Evolutionary conservation across 1,140 invertebrate genomes (phyloP), one percentile per base, ranked within the genome.

Genomic region (Drosophila orosa): DNA sequence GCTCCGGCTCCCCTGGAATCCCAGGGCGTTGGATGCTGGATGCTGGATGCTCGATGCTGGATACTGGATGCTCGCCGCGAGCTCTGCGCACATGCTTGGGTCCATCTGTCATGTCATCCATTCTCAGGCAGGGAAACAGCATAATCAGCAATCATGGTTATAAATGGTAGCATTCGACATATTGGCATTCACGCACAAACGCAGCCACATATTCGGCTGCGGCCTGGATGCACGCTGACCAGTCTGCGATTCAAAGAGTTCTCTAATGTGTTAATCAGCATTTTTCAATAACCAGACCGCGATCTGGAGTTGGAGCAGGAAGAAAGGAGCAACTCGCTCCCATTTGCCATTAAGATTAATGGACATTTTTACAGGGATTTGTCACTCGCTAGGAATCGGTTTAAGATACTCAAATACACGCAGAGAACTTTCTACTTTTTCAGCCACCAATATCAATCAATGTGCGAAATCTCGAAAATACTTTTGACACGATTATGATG

Each of bases 81-180:
- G 74, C 56, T 58, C 39, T 25, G 56, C 76, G 76, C 78, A 74
- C 65, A 81, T 84, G 80, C 78, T 63, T 77, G 79, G 74, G 71
- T 91, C 90, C 90, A 91, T 91, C 90, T 91, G 85, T 91, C 90
- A 91, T 91, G 89, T 91, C 89, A 91, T 91, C 85, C 89, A 90
- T 90, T 90, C 83, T 83, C 82, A 78, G 77, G 74, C 79, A 81
- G 82, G 77, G 86, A 90, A 90, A 86, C 87, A 83, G 87, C 87
- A 90, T 90, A 90, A 90, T 90, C 87, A 90, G 87, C 87, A 86
- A 90, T 90, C 87, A 67, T 84, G 87, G 87, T 90, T 83, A 90
- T 86, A 90, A 90, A 90, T 90, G 87, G 86, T 90, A 90, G 87
- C 82, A 84, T 90, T 90, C 87, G 87, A 90, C 87, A 86, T 90